Base-by-base conservation (phyloP, 2,113 vertebrate genomes). In the Notarius quadriscutis region DNA sequence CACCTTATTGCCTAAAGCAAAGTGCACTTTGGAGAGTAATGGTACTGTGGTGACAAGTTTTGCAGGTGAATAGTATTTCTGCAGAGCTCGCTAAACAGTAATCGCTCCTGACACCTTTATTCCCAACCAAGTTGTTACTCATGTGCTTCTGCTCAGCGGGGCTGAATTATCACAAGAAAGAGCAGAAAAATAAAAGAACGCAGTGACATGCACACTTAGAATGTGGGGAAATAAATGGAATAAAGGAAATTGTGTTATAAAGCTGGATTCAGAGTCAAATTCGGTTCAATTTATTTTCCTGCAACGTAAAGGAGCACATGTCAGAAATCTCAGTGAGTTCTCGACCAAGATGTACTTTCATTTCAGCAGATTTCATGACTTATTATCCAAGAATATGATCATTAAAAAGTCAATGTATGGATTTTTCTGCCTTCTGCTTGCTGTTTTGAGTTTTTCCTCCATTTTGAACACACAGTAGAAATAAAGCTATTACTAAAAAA, bases 21-120 rank as follows among this genome's bases (percentile, higher is more conserved):
- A 78, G 84, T 75, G 57, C 77, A 86, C 62, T 86, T 86, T n/a
- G 63, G 63, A 86, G 78, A 80, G 78, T 81, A 86, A 86, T 86
- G 62, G 51, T 48, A 48, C 20, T 57, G 27, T 75, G 41, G 72
- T 75, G 84, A 77, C 85, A 81, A 34, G 63, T 86, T 69, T 86
- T 81, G 65, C 27, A 20, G 78, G 78, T 72, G 85, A 86, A 86
- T 86, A 71, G 78, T 86, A 86, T 86, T 81, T 81, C 85, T 81
- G 63, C 63, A 71, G 78, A 81, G 53, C 77, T 81, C 85, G 22
- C 85, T 86, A 72, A 81, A 86, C 63, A 86, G 77, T 86, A 81
- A 86, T 81, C 55, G 85, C 85, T 69, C 63, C 34, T 86, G 85
- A 86, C 85, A 86, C 85, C 63, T 86, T 86, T 86, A 86, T 86